Conservation (phyloP, 1,140 invertebrate genomes). For the Ctenoplectra terminalis region DNA sequence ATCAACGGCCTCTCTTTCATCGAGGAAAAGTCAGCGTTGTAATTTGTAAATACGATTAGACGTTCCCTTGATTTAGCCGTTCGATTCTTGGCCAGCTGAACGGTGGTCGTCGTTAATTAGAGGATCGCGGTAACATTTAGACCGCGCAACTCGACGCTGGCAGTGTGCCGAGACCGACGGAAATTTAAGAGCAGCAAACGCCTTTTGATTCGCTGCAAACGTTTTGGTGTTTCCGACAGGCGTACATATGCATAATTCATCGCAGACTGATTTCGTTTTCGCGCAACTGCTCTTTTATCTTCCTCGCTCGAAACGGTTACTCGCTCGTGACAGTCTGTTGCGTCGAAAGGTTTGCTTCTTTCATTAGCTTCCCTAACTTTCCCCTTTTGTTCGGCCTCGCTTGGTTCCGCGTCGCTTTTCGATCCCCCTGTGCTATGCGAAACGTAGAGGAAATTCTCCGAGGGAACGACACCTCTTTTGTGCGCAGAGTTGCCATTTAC, state of each 20-base stretch:
- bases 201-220: conserved; percentile 26
- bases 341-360: neutral
- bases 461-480: neutral
- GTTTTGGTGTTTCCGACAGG: neutral
- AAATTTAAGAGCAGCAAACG: conserved; percentile 28
- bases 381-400: neutral
- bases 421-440: neutral
- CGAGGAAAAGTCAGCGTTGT: too few species aligned
- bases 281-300: neutral
- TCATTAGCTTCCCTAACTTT: neutral
- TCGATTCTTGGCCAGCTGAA: neutral
- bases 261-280: conserved; percentile 13
- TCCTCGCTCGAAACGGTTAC: neutral
- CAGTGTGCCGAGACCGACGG: conserved; percentile 5
- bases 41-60: neutral
- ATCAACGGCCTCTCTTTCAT: too few species aligned
- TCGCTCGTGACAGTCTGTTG: neutral
- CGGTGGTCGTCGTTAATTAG: conserved; percentile 22
- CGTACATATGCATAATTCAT: conserved; percentile 44
- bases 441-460: neutral
- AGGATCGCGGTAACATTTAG: conserved; percentile 9
- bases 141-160: neutral
- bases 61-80: neutral
- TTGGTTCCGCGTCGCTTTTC: neutral
- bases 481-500: neutral